Evolutionary conservation across 1,140 invertebrate genomes (phyloP), one percentile per base, ranked within the genome.

Genomic region (Papilio polytes): DNA sequence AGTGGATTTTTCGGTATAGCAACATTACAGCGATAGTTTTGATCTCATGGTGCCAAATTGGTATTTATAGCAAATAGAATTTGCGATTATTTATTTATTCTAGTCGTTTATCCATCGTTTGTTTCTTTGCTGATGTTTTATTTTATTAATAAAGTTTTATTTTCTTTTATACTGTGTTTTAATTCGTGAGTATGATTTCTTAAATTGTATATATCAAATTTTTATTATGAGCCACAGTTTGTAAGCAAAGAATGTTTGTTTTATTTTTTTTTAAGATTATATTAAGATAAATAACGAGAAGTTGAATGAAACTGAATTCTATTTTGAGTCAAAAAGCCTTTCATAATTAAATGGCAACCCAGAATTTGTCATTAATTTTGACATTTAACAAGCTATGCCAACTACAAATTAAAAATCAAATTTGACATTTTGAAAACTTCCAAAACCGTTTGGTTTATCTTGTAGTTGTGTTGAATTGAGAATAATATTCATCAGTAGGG

Each of bases 381-480:
- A 74, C 72, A 66, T 56, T 70, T 81, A 22, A 72, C 18, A 78
- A 51, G 10, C 48, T 63, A 26, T 78, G 74, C 12, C 20, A 12
- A 26, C 59, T 26, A 63, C 59, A 63, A 22, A 63, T 63, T 26
- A 63, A 26, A 70, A 31, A 31, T 31, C 31, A 70, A 70, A 31
- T 70, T 0, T 70, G 22, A 70, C 22, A 31, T 36, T 70, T 63
- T 63, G 10, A 63, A 63, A 31, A 63, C 20, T 22, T 4, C 22
- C 22, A 13, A 63, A 10, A 6, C 3, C 10, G 26, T 15, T 9
- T 18, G 6, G 13, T 88, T 87, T 93, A 94, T 94, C 93, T 93
- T 74, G 93, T 94, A 15, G 93, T 93, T 12, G 93, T 94, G 36
- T 94, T 94, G 80, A 94, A 94, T 74, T 94, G 93, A 0, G 91